Base-by-base conservation (phyloP, 1,140 invertebrate genomes). In the Bombus sibiricus region DNA sequence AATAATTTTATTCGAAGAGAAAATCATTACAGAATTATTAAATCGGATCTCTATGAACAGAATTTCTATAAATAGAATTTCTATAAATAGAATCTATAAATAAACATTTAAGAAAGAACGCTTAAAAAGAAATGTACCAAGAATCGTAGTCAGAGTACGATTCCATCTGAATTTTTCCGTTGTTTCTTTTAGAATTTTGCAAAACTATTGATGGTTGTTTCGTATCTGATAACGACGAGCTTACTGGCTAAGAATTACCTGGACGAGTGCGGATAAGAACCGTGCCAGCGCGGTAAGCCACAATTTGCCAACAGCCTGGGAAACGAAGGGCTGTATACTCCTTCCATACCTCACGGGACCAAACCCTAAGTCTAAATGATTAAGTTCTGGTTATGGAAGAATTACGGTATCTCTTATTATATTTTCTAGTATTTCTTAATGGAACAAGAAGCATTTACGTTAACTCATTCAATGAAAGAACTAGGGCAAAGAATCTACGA, bases 281-380 rank as follows among this genome's bases (percentile, higher is more conserved):
- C 80, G 88, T 89, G 88, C 87, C 53, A 84, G 83, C 87, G 78
- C 81, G 88, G 88, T 90, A 89, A 87, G 85, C 88, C 88, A 83
- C 88, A 89, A 84, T 90, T 89, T 77, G 81, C 88, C 79, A 64
- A 84, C 78, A 71, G 85, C 85, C 85, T 90, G 89, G 89, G 89
- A 90, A 90, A 77, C 41, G 28, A 78, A 85, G 68, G 88, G 59
- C 83, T 89, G 88, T 53, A 34, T 62, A 68, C 41, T 68, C 43
- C 10, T 74, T 90, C 32, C 68, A 64, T 73, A 53, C 41, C 76
- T 66, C 41, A 37, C 72, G 47, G 68, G 79, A 81, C 59, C 81
- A 88, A 81, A 85, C 62, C 43, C 43, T 47, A 47, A 81, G 57
- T 72, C 80, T 88, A 85, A 88, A 80, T 88, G 76, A 85, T 85